Evolutionary conservation across 2,888 invertebrate species (phyloP), one percentile per base, ranked within the genome.

Genomic region (Dolomedes plantarius): DNA sequence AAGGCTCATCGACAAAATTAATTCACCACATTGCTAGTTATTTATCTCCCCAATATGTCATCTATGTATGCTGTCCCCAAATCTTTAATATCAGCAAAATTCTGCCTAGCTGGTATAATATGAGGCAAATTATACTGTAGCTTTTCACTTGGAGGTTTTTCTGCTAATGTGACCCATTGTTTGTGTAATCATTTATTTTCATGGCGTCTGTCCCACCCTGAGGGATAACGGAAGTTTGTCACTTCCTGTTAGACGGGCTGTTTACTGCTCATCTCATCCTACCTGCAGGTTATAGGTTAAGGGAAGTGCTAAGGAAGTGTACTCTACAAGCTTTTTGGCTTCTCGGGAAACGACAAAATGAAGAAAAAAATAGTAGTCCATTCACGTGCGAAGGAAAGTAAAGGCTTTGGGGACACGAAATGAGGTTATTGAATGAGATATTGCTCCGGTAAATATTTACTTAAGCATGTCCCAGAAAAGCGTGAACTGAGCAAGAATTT

Each of bases 261-360:
- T 29, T 11, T 16, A 31, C 3, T 65, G 56, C 29, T 29, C 65
- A 65, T 65, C 65, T 29, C 16, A n/a, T 1, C 13, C 16, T 29
- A 64, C 65, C 64, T 36, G 28, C 19, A 74, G 74, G 29, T n/a
- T 74, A 64, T 74, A 39, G 74, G 74, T 74, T 74, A 64, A 64
- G 74, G 41, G 74, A 74, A 74, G 74, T 28, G 39, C 27, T 13
- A 32, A 74, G 64, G 74, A 65, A 74, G 28, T 69, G n/a, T 68
- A 68, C 27, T 36, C 73, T 23, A 71, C 41, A 19, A 23, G 27
- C 28, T 16, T 28, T 27, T n/a, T n/a, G 11, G 28, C n/a, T n/a
- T 72, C 31, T 27, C n/a, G 16, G 11, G 29, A 28, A 65, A 41
- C 3, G 28, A 39, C 13, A 41, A n/a, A 36, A n/a, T n/a, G 19